These are phyloP conservation scores for Plodia interpunctella DNA, from an alignment of 1,140 invertebrate species.

Conservation along the genomic window DNA sequence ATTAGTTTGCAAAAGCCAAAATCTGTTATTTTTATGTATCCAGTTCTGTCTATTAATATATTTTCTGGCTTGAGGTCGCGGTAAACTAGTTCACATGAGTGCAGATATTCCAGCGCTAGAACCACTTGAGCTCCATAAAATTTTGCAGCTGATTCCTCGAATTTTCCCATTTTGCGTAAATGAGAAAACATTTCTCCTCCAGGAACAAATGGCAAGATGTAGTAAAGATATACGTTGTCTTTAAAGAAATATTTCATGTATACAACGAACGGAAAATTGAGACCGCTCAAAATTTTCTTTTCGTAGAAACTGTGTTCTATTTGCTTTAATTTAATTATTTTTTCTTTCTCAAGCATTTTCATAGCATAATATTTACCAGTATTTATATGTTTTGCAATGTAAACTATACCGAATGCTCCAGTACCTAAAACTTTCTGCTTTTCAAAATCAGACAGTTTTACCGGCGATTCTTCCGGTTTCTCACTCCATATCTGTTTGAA, in stretches of 20 bases:
- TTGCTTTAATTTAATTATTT: constrained; percentile 91
- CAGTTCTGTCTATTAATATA: constrained; percentile 91
- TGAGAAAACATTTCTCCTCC: constrained; percentile 92
- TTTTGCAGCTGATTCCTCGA: constrained; percentile 87
- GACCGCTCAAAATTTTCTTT: constrained; percentile 87
- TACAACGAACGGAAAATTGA: constrained; percentile 91
- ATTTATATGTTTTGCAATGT: constrained; percentile 85
- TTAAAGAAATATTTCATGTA: constrained; percentile 90
- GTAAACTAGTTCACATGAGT: constrained; percentile 93
- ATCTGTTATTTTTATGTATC: constrained; percentile 91
- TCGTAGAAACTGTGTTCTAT: constrained; percentile 91
- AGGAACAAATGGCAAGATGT: constrained; percentile 87
- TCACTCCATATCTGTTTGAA: constrained; percentile 58
- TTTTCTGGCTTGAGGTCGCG: constrained; percentile 98
- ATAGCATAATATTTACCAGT: constrained; percentile 87
- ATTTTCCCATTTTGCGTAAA: constrained; percentile 83
- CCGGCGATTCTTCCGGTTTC: constrained; percentile 35
- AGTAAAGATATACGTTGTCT: constrained; percentile 90
- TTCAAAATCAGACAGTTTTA: constrained; percentile 56
- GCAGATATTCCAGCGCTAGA: constrained; percentile 95
- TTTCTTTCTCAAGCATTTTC: constrained; percentile 94
- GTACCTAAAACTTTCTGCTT: constrained; percentile 83
- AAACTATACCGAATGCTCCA: constrained; percentile 93
- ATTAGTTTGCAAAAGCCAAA: constrained; percentile 96
- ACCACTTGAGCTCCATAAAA: constrained; percentile 97